Base-by-base conservation (phyloP, 2,888 invertebrate genomes). In the Polydrusus tereticollis region DNA sequence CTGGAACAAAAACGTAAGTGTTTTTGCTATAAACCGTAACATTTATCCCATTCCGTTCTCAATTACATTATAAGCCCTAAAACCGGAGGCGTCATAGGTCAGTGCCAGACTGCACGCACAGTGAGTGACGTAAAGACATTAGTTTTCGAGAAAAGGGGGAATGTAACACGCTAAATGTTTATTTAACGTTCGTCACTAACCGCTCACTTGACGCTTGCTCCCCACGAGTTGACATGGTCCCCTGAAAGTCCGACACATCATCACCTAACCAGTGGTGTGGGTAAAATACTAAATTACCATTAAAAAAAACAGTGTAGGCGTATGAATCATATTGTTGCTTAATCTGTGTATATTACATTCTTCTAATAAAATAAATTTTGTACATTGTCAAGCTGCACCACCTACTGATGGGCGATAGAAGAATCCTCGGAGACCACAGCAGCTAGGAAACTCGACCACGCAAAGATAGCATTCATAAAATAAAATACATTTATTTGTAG, bases 121-220 rank as follows among this genome's bases (percentile, higher is more conserved):
- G 73, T 73, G 73, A 73, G 62, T 73, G 73, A 73, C 73, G 73
- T 73, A 73, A 70, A 70, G 70, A 73, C 73, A 73, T 73, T 73
- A 73, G 73, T 73, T 73, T 68, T 55, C 38, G 67, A 68, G 67
- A 72, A 72, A 72, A 68, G 72, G 69, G 73, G 65, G 69, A 67
- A 52, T 33, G 69, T 64, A 71, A 71, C 70, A 64, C 63, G 68
- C 70, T 74, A 71, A 74, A 74, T 74, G 74, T 69, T 69, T 69
- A 75, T 70, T 75, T 75, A 69, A 69, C 75, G 69, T 73, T 75
- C 70, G 66, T 60, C 65, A 41, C 68, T 71, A 74, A 74, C 74
- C 74, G 74, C 74, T 74, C 71, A 67, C 71, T 74, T 74, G 68
- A 74, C 74, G 74, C 74, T 72, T 64, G 68, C 68, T 68, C 72